A percentile compares a stretch with the other conserved stretches of the same genome.
These are phyloP conservation scores for Limnothrissa miodon DNA, from an alignment of 2,113 vertebrate genomes.

Conservation along the genomic window DNA sequence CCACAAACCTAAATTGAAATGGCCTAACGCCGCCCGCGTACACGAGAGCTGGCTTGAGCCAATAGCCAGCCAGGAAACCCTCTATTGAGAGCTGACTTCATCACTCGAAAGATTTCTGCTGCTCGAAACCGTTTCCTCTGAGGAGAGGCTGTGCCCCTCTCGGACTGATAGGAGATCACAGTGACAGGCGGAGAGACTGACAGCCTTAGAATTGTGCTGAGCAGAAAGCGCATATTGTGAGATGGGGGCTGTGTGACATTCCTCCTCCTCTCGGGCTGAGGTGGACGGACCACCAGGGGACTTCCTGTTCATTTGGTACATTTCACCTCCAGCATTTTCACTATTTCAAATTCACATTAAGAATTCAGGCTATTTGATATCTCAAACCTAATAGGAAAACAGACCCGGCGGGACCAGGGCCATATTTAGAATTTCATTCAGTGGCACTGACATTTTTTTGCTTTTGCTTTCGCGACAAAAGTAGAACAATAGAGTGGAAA, in stretches of 20 bases:
- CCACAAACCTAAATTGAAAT: not conserved
- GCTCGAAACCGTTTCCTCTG: not conserved
- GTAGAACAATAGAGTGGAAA: not conserved
- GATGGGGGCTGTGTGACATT: not conserved
- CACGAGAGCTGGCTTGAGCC: not conserved
- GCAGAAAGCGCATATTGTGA: not conserved
- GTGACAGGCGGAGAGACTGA: not conserved
- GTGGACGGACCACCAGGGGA: not conserved
- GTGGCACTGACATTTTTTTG: not conserved
- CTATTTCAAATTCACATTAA: not conserved
- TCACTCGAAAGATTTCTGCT: not conserved
- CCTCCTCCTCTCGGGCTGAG: not conserved
- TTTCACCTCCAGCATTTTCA: not conserved
- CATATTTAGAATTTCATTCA: not conserved
- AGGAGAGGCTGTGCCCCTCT: not conserved
- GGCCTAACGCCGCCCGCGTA: not conserved
- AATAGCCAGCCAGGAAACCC: not conserved
- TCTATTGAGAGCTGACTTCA: not conserved
- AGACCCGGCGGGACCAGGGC: not conserved
- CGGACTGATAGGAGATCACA: not conserved
- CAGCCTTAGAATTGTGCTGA: not conserved
- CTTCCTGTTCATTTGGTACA: constrained; percentile 10
- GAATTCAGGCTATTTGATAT: not conserved
- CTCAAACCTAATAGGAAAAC: not conserved
- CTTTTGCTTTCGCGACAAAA: not conserved